Percentiles rank a stretch among this genome's conserved stretches.
Conservation (phyloP, 2,888 invertebrate genomes). For the Caenorhabditis panamensis region DNA sequence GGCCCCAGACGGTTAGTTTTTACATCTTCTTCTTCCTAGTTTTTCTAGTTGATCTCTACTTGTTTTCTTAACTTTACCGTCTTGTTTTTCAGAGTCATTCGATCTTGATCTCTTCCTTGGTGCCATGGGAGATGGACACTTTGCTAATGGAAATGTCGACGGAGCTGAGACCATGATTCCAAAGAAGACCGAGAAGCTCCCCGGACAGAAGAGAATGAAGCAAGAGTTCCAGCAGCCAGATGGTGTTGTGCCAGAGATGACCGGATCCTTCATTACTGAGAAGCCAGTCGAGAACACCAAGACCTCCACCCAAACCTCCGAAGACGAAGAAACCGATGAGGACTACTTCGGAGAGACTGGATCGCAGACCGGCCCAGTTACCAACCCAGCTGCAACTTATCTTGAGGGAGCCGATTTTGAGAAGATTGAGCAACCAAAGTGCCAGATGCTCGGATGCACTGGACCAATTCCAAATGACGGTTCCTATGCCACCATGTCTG, state of each 20-base stretch:
- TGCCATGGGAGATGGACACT: conserved; percentile 59
- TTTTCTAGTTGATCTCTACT: neutral
- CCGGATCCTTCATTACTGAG: conserved; percentile 51
- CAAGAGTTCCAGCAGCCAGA: conserved; percentile 36
- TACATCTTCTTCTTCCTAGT: neutral
- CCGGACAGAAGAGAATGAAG: conserved; percentile 56
- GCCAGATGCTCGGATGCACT: conserved; percentile 76
- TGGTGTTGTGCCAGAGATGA: conserved; percentile 54
- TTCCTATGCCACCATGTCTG: conserved; percentile 63
- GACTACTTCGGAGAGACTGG: conserved; percentile 56
- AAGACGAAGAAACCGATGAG: conserved; percentile 49
- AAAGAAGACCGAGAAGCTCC: conserved; percentile 66
- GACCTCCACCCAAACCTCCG: conserved; percentile 13
- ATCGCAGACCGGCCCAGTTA: conserved; percentile 64
- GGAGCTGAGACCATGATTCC: conserved; percentile 51
- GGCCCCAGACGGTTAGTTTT: conserved; percentile 40
- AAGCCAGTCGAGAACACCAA: neutral
- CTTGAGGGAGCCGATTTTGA: conserved; percentile 75
- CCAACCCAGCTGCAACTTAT: conserved; percentile 76
- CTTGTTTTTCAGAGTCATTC: conserved; percentile 40
- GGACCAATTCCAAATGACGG: conserved; percentile 78
- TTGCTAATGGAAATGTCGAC: conserved; percentile 59
- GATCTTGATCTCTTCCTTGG: conserved; percentile 54
- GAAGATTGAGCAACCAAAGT: conserved; percentile 72
- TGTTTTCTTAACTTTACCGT: neutral